Evolutionary conservation across 2,797 vertebrate genomes (phyloP).

Genomic region (Notolepis coatsorum): DNA sequence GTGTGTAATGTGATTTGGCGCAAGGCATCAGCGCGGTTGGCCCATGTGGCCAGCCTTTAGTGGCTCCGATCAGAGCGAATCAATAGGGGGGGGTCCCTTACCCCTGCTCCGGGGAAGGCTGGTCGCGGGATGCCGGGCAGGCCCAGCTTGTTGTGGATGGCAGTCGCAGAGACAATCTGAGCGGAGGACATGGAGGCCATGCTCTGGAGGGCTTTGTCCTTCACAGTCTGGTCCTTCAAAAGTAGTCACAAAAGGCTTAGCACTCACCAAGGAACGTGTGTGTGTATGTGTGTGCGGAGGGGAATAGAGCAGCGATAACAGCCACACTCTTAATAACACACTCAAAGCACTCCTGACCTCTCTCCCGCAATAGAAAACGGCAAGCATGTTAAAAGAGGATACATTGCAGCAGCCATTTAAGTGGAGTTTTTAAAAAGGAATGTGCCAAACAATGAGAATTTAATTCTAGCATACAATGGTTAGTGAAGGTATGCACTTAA

Average conservation of each 20-base stretch:
- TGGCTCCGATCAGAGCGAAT: conserved; percentile 63
- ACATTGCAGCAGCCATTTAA: conserved; percentile 46
- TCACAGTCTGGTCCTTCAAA: conserved; percentile 99
- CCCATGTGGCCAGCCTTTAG: conserved; percentile 50
- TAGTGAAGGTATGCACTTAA: conserved; percentile 64
- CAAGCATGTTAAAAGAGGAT: conserved; percentile 67
- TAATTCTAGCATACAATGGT: conserved; percentile 59
- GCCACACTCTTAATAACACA: conserved; percentile 60
- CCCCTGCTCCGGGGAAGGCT: conserved; percentile 96
- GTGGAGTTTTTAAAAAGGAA: conserved; percentile 48
- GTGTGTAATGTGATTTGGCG: conserved; percentile 83
- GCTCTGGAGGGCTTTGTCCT: conserved; percentile 99
- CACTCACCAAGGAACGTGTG: conserved; percentile 68
- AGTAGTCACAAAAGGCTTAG: conserved; percentile 90
- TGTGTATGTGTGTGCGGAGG: conserved; percentile 64
- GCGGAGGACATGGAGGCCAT: conserved; percentile 99
- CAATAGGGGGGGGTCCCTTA: conserved; percentile 82
- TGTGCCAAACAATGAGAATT: conserved; percentile 51
- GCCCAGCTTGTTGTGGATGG: conserved; percentile 99
- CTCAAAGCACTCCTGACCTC: conserved; percentile 36
- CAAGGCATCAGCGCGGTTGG: conserved; percentile 41
- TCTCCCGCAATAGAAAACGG: conserved; percentile 73
- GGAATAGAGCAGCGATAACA: conserved; percentile 52
- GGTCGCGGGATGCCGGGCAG: conserved; percentile 97
- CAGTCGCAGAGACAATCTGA: conserved; percentile 99